These are phyloP conservation scores for Ephestia elutella DNA, from an alignment of 1,140 invertebrate species.

Conservation along the genomic window DNA sequence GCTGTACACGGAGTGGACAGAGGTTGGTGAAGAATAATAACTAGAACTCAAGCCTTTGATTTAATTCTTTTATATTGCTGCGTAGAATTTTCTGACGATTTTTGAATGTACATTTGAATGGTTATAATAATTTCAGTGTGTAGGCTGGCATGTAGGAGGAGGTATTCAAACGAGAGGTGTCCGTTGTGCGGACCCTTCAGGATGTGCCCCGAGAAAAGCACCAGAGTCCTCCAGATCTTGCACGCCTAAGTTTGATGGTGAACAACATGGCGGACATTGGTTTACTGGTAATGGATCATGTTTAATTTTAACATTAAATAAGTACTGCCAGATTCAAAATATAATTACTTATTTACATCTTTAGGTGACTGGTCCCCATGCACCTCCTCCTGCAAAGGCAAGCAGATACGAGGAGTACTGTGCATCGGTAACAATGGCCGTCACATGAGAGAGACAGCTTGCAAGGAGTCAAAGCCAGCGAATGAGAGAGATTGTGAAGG, in stretches of 20 bases:
- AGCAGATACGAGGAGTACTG: constrained; percentile 53
- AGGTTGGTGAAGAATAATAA: constrained; percentile 32
- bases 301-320: background rate
- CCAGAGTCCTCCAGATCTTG: constrained; percentile 73
- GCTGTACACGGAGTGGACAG: constrained; percentile 62
- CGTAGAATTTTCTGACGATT: background rate
- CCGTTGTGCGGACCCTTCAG: constrained; percentile 75
- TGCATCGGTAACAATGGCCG: constrained; percentile 58
- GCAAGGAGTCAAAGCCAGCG: constrained; percentile 36
- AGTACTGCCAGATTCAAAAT: too few species aligned
- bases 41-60: background rate
- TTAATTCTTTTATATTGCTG: background rate
- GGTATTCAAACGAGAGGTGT: constrained; percentile 79
- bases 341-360: background rate
- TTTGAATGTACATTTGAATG: too few species aligned
- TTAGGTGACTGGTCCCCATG: constrained; percentile 61
- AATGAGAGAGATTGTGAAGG: constrained; percentile 37
- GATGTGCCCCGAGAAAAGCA: constrained; percentile 69
- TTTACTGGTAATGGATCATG: constrained; percentile 61
- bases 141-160: constrained; percentile 76
- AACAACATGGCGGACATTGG: constrained; percentile 78
- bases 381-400: constrained; percentile 46
- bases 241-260: constrained; percentile 66
- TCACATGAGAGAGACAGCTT: constrained; percentile 48
- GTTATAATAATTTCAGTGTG: constrained; percentile 67